A percentile compares a stretch with the other conserved stretches of the same genome.
Conservation (phyloP, 1,140 invertebrate genomes). For the Micrasema minimum region DNA sequence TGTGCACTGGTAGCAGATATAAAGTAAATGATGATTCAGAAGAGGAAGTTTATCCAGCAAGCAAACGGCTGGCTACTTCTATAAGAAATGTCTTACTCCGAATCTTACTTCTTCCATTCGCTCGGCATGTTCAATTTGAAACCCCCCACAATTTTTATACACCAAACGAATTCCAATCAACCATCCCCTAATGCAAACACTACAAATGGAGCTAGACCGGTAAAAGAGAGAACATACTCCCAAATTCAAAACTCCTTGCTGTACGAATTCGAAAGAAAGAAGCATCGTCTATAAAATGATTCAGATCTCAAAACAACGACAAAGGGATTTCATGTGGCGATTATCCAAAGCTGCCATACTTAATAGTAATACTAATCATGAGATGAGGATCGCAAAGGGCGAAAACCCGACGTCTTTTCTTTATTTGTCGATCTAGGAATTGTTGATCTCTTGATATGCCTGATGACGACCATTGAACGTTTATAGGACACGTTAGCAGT, state of each 20-base stretch:
- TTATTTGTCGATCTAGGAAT: slow-evolving; percentile 36
- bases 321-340: slow-evolving; percentile 32
- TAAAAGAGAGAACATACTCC: slow-evolving; percentile 52
- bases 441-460: slow-evolving; percentile 38
- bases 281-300: slow-evolving; percentile 61
- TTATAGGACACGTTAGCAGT: no score
- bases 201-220: slow-evolving; percentile 37
- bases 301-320: slow-evolving; percentile 48
- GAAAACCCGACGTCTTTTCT: slow-evolving; percentile 58
- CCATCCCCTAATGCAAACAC: slow-evolving; percentile 35
- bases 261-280: slow-evolving; percentile 56
- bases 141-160: no score
- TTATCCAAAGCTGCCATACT: background rate
- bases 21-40: slow-evolving; percentile 60
- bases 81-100: slow-evolving; percentile 71
- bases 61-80: slow-evolving; percentile 72
- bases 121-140: slow-evolving; percentile 48
- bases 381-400: slow-evolving; percentile 52
- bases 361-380: slow-evolving; percentile 41
- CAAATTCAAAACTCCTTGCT: slow-evolving; percentile 53
- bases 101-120: slow-evolving; percentile 66
- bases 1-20: slow-evolving; percentile 59
- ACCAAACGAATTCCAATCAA: slow-evolving; percentile 59
- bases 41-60: slow-evolving; percentile 68
- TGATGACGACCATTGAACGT: no score